These are phyloP conservation scores for Sibirionetta formosa DNA, from an alignment of 2,797 vertebrate species.

Conservation along the genomic window DNA sequence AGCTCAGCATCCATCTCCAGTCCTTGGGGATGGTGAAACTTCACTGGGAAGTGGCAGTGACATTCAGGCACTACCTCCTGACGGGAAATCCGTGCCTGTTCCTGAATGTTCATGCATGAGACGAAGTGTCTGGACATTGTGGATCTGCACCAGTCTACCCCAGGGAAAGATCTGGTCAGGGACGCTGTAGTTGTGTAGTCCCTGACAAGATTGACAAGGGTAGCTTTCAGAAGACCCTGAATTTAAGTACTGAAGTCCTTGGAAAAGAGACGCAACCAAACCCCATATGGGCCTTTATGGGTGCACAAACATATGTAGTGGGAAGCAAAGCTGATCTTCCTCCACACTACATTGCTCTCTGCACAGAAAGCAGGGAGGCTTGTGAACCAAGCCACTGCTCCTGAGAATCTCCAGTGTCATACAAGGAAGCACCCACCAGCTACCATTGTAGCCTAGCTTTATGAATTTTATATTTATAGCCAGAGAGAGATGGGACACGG, in stretches of 20 bases:
- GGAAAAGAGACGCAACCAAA: background rate
- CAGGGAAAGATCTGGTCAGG: background rate
- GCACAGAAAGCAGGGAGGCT: background rate
- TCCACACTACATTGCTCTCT: background rate
- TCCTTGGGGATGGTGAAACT: background rate
- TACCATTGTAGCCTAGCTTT: slow-evolving; percentile 69
- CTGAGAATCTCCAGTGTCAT: background rate
- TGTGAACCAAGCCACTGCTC: background rate
- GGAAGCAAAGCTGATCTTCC: background rate
- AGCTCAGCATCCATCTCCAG: background rate
- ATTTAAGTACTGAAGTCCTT: background rate
- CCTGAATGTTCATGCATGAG: background rate
- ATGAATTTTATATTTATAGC: slow-evolving; percentile 77
- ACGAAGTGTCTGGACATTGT: background rate
- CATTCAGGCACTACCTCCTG: background rate
- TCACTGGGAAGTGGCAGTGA: background rate
- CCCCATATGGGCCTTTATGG: background rate
- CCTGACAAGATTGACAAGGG: background rate
- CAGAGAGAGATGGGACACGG: slow-evolving; percentile 58
- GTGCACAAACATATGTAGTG: background rate
- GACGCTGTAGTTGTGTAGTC: background rate
- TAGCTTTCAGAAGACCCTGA: background rate
- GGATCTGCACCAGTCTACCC: background rate
- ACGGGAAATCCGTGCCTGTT: accelerated
- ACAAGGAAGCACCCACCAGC: background rate